A percentile compares a stretch with the other conserved stretches of the same genome.
These are phyloP conservation scores for Tethea ocularis DNA, from an alignment of 2,888 invertebrate species.

Conservation along the genomic window DNA sequence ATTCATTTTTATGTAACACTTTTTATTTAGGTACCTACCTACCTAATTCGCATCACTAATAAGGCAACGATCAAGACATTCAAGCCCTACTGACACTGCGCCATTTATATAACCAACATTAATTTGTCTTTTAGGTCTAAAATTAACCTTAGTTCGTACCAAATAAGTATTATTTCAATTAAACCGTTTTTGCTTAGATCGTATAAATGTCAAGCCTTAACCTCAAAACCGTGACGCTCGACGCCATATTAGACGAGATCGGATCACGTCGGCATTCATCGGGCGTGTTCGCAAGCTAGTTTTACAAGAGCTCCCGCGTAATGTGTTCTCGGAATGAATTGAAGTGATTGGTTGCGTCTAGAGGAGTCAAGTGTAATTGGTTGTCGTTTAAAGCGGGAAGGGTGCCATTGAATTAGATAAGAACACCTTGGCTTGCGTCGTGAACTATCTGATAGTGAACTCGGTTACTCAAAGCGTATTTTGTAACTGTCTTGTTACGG, in stretches of 20 bases:
- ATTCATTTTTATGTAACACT: no score
- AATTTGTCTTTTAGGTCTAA: slow-evolving; percentile 27
- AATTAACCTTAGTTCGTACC: slow-evolving; percentile 45
- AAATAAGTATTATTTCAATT: slow-evolving; percentile 34
- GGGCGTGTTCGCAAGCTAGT: slow-evolving; percentile 45
- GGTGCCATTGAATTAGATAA: slow-evolving; percentile 69
- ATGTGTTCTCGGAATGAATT: slow-evolving; percentile 19
- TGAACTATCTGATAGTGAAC: slow-evolving; percentile 61
- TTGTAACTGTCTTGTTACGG: slow-evolving; percentile 34
- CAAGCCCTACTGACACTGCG: background rate
- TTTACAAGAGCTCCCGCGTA: slow-evolving; percentile 43
- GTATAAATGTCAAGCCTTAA: slow-evolving; percentile 82
- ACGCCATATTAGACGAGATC: slow-evolving; percentile 67
- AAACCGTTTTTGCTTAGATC: slow-evolving; percentile 57
- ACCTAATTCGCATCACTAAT: background rate
- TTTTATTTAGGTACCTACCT: no score
- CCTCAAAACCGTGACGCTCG: slow-evolving; percentile 79
- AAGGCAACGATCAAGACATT: background rate
- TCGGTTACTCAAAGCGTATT: slow-evolving; percentile 37
- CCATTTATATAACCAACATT: background rate
- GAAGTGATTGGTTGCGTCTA: slow-evolving; percentile 21
- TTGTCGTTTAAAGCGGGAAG: slow-evolving; percentile 34
- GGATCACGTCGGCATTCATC: slow-evolving; percentile 24
- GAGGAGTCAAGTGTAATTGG: slow-evolving; percentile 52
- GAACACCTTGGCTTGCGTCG: slow-evolving; percentile 58